Conservation (phyloP, 1,140 invertebrate genomes). For the Calycopis cecrops region DNA sequence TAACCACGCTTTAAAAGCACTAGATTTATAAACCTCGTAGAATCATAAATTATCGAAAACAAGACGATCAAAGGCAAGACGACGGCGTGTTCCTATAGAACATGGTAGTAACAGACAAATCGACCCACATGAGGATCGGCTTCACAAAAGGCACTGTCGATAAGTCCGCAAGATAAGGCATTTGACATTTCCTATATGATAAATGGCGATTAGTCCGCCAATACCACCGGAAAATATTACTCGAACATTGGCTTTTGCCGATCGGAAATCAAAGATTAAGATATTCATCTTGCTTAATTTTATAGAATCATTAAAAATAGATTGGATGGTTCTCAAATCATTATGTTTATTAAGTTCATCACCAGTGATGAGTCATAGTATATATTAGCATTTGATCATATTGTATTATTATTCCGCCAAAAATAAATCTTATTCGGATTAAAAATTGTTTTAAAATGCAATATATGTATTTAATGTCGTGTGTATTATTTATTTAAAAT, state of each 20-base stretch:
- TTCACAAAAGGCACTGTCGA: slow-evolving; percentile 8
- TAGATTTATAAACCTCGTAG: not conserved
- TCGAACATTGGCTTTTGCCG: not conserved
- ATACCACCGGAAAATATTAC: slow-evolving; percentile 6
- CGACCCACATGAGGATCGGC: slow-evolving; percentile 4
- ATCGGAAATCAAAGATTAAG: not conserved
- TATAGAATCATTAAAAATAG: too few relatives aligned
- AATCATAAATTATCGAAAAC: slow-evolving; percentile 1
- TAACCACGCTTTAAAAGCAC: too few relatives aligned
- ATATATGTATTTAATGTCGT: too few relatives aligned
- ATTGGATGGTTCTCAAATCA: too few relatives aligned
- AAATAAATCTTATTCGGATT: too few relatives aligned
- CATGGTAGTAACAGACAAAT: slow-evolving; percentile 1
- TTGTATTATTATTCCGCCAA: too few relatives aligned
- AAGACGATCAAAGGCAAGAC: not conserved
- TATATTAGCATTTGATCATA: too few relatives aligned
- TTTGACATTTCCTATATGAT: slow-evolving; percentile 5
- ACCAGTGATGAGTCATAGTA: too few relatives aligned
- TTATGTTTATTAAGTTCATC: too few relatives aligned
- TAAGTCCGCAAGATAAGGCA: not conserved
- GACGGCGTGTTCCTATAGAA: not conserved
- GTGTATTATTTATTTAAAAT: too few relatives aligned
- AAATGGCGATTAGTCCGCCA: slow-evolving; percentile 1
- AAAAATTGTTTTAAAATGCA: too few relatives aligned
- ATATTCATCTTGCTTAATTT: too few relatives aligned